Base-by-base conservation (phyloP, 2,113 vertebrate species). In the Clarias gariepinus region DNA sequence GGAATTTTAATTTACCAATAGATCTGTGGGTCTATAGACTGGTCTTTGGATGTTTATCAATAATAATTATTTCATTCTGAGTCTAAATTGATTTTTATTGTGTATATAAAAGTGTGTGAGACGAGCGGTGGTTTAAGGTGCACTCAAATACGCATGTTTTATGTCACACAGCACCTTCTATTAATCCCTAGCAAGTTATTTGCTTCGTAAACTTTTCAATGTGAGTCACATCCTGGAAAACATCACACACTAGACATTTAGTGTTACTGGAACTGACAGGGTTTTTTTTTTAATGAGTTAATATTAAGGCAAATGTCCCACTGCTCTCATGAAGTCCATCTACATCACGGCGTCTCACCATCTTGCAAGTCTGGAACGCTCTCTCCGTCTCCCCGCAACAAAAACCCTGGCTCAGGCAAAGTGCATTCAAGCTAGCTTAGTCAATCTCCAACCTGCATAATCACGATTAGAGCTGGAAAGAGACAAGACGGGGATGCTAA, bases 401-500 rank as follows among this genome's bases (percentile, higher is more conserved):
- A 93, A 94, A 94, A 95, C 93, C 90, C 93, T 92, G 94, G 94
- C 95, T 94, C 92, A 92, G 93, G 94, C 96, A 95, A 93, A 91
- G 93, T 93, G 95, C 94, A 94, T 94, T 93, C 96, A 96, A 96
- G 96, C 96, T 93, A 96, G 96, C 96, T 96, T 96, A 94, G 96
- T 97, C 95, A 95, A 96, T 95, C 96, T 95, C 95, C 93, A 94
- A 92, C 94, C 95, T 95, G 95, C 94, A 96, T 94, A 95, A 96
- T 96, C 95, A 95, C 94, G 96, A 95, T 95, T 95, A 95, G 93
- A 92, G 92, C 94, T 93, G 93, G 82, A 91, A 90, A 92, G 89
- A 88, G 91, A 89, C 90, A 90, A 88, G 71, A 83, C 19, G 91
- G 85, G 89, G 89, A 89, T 89, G 90, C 92, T 88, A 92, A 91